A percentile compares a stretch with the other conserved stretches of the same genome.
Conservation (phyloP, 2,888 invertebrate species). For the Spodoptera exigua region DNA sequence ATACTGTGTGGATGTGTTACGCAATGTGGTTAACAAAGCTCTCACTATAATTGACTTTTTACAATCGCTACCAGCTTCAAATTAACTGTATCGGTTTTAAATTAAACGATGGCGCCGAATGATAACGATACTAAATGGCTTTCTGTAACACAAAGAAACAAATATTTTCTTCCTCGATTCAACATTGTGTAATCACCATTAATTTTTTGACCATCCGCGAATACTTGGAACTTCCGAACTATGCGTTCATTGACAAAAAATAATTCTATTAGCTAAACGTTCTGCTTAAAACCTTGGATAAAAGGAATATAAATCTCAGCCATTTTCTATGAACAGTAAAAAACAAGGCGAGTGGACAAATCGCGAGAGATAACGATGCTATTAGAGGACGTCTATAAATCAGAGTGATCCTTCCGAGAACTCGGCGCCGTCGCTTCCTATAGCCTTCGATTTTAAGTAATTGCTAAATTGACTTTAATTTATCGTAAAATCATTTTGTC, state of each 20-base stretch:
- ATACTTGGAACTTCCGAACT: no score
- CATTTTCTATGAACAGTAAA: slow-evolving; percentile 30
- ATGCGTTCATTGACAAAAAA: no score
- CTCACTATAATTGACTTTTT: slow-evolving; percentile 44
- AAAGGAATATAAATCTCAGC: slow-evolving; percentile 5
- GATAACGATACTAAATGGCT: slow-evolving; percentile 29
- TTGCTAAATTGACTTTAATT: slow-evolving; percentile 5
- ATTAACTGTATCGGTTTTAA: slow-evolving; percentile 38
- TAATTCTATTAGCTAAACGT: no score
- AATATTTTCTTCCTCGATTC: no score
- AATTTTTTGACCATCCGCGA: no score
- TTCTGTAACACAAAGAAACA: no score
- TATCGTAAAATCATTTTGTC: not conserved
- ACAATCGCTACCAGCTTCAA: slow-evolving; percentile 34
- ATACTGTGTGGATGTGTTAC: slow-evolving; percentile 19
- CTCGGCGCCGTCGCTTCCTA: slow-evolving; percentile 1
- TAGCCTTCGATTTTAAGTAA: slow-evolving; percentile 22
- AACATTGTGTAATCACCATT: no score
- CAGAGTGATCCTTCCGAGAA: slow-evolving; percentile 41
- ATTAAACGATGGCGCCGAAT: slow-evolving; percentile 42
- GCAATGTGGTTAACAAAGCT: slow-evolving; percentile 42
- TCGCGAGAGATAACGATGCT: slow-evolving; percentile 12
- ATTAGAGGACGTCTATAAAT: slow-evolving; percentile 26
- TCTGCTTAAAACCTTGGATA: not conserved
- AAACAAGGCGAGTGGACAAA: not conserved